These are phyloP conservation scores for Fragariocoptes setiger DNA, from an alignment of 1,140 invertebrate genomes.

Conservation along the genomic window DNA sequence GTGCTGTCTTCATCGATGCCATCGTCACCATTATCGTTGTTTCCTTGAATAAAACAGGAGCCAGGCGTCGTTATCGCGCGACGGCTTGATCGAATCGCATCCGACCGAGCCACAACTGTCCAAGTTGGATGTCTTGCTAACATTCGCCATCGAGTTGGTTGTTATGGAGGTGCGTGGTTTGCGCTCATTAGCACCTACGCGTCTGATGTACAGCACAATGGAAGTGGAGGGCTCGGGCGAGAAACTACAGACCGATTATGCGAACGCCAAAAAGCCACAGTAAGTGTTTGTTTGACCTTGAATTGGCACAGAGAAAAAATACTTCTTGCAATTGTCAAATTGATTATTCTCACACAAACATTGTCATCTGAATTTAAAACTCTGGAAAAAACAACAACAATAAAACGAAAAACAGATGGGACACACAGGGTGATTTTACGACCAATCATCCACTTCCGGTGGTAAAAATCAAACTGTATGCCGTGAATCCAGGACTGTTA, in stretches of 20 bases:
- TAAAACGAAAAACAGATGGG: conserved; percentile 32
- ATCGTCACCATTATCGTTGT: neutral
- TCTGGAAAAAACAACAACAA: neutral
- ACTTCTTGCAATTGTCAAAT: neutral
- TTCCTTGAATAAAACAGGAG: conserved; percentile 23
- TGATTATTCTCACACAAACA: neutral
- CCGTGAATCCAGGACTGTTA: conserved; percentile 82
- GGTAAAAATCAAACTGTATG: conserved; percentile 82
- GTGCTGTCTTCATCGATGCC: neutral
- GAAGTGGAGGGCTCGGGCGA: conserved; percentile 81
- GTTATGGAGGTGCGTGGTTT: conserved; percentile 96
- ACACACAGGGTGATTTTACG: conserved; percentile 89
- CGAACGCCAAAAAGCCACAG: conserved; percentile 92
- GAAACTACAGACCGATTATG: conserved; percentile 94
- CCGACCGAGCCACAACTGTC: conserved; percentile 45
- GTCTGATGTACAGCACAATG: conserved; percentile 99
- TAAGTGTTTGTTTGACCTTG: conserved; percentile 19
- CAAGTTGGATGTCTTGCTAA: conserved; percentile 84
- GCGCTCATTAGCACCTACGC: conserved; percentile 73
- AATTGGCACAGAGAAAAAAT: too few species aligned
- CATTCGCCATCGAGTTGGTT: conserved; percentile 77
- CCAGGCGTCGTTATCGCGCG: conserved; percentile 69
- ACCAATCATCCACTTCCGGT: conserved; percentile 81
- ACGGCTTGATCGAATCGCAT: conserved; percentile 58
- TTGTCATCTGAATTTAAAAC: neutral